Evolutionary conservation across 2,888 invertebrate genomes (phyloP).

Genomic region (Lottia gigantea): DNA sequence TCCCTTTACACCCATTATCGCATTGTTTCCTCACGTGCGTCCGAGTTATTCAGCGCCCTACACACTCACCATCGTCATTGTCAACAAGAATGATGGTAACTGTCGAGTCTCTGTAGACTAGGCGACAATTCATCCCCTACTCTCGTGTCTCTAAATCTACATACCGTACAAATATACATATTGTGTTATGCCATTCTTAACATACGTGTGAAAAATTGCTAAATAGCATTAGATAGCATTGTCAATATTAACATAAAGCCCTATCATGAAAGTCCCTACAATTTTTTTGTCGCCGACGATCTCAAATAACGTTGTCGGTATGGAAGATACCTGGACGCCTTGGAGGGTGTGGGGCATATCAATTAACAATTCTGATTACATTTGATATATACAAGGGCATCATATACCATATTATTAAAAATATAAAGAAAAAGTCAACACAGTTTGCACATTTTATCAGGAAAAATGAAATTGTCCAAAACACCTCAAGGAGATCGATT

Average conservation of each 20-base stretch:
- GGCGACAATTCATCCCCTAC: conserved; percentile 14
- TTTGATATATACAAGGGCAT: too few species aligned
- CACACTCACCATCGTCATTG: conserved; percentile 14
- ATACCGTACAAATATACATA: conserved; percentile 17
- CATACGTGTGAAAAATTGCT: conserved; percentile 26
- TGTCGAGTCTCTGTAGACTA: conserved; percentile 4
- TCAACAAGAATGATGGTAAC: conserved; percentile 19
- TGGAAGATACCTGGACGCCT: too few species aligned
- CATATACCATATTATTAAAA: too few species aligned
- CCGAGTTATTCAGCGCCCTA: conserved; percentile 16
- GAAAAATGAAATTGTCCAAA: too few species aligned
- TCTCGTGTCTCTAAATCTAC: conserved; percentile 11
- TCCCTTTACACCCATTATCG: conserved; percentile 10
- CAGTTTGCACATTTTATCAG: too few species aligned
- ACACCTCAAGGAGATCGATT: too few species aligned
- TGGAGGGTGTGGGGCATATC: too few species aligned
- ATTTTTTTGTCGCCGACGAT: not conserved
- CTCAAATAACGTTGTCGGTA: not conserved
- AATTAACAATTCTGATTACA: too few species aligned
- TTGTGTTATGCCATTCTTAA: conserved; percentile 21
- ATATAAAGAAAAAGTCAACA: too few species aligned
- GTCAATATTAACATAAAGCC: conserved; percentile 34
- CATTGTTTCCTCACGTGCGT: conserved; percentile 24
- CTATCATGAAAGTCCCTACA: not conserved
- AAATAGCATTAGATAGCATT: conserved; percentile 34